These are phyloP conservation scores for Heliornis fulica DNA, from an alignment of 2,113 vertebrate genomes.

Conservation along the genomic window DNA sequence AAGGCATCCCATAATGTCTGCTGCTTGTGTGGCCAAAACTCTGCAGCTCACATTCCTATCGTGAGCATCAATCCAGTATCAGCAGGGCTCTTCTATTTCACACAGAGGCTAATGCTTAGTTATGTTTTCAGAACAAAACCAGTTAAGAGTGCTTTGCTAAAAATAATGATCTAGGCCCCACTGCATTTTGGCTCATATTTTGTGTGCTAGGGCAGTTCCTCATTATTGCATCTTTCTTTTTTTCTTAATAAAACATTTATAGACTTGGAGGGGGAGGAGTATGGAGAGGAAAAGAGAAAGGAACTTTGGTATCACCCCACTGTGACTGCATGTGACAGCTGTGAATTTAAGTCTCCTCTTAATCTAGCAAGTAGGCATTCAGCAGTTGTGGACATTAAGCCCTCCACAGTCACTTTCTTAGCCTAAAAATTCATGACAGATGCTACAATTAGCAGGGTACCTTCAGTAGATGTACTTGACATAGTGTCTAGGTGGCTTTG, in stretches of 20 bases:
- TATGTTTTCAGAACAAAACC: background rate
- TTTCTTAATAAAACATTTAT: background rate
- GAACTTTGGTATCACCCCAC: background rate
- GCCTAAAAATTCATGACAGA: background rate
- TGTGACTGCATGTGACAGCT: background rate
- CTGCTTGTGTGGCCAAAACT: background rate
- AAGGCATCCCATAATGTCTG: background rate
- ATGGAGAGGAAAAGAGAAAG: background rate
- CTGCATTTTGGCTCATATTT: background rate
- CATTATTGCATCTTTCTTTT: background rate
- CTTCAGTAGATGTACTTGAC: background rate
- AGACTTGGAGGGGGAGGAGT: background rate
- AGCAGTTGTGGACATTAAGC: background rate
- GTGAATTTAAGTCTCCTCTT: background rate
- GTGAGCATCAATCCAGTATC: slow-evolving; percentile 3
- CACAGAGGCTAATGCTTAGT: background rate
- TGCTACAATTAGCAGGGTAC: background rate
- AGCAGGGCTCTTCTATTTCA: slow-evolving; percentile 31
- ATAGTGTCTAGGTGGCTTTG: background rate
- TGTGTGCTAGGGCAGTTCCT: background rate
- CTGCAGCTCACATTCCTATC: background rate
- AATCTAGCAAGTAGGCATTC: background rate
- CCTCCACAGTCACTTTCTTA: background rate
- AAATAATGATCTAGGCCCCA: background rate
- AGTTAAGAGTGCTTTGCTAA: background rate